Base-by-base conservation (phyloP, 2,797 vertebrate species). In the Sebastes steindachneri region DNA sequence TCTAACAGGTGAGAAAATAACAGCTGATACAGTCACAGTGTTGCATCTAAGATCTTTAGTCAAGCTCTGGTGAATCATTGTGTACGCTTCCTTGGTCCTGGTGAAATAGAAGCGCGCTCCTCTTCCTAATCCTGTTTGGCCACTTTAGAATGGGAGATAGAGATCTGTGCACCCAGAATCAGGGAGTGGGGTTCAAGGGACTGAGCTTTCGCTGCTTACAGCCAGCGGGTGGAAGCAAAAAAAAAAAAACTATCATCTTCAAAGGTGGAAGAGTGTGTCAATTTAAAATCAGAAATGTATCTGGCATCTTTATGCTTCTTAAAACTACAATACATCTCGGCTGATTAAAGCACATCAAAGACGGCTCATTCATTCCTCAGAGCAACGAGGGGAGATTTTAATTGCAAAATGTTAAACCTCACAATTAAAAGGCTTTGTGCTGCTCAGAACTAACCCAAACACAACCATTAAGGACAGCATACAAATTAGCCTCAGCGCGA, bases 361-460 rank as follows among this genome's bases (percentile, higher is more conserved):
- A 95, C 92, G 90, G 94, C 95, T 96, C 96, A 96, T 95, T 97
- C 96, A 92, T 94, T 96, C 94, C 95, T 97, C 95, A 95, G 95
- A 97, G 97, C 95, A 95, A 96, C 94, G 96, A 97, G 96, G 97
- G 96, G 96, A 97, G 95, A 97, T 97, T 97, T 98, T 97, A 98
- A 97, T 98, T 98, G 97, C 96, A 96, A 97, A 97, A 97, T 96
- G 97, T 97, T 97, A 97, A 98, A 98, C 95, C 96, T 97, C 95
- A 97, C 97, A 98, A 97, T 98, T 98, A 98, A 97, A 51, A 97
- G 96, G 94, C 96, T 96, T 95, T 95, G 95, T 96, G 95, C 96
- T 96, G 93, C 96, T 96, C 96, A 96, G 96, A 96, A 94, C 94
- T 94, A 97, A 96, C 95, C 96, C 96, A 97, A 97, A 97, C 95